A percentile compares a stretch with the other conserved stretches of the same genome.
phyloP scores from a whole-genome alignment of 2,888 invertebrate genomes.

The Lordiphosa fenestrarum region DNA sequence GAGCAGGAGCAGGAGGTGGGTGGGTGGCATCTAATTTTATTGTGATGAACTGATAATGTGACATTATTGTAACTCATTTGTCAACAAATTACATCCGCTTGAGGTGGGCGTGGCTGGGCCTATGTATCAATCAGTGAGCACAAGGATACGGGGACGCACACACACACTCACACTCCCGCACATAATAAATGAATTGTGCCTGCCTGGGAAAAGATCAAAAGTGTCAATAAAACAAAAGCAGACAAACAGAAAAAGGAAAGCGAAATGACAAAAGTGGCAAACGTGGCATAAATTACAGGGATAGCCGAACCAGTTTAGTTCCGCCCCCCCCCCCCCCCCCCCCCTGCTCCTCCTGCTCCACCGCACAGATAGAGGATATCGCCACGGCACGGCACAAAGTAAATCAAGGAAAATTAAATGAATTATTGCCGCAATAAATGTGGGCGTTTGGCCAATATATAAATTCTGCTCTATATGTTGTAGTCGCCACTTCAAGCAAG shows the following conservation, averaged over 20 bases:
- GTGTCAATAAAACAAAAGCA: constrained; percentile 73
- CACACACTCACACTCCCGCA: constrained; percentile 15
- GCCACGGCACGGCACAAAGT: constrained; percentile 18
- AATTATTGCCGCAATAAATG: constrained; percentile 75
- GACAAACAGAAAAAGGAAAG: constrained; percentile 38
- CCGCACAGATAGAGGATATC: constrained; percentile 4
- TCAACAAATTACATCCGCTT: constrained; percentile 67
- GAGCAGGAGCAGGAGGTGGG: background rate
- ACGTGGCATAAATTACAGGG: constrained; percentile 72
- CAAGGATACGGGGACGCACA: constrained; percentile 38
- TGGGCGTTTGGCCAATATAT: constrained; percentile 53
- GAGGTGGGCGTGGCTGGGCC: constrained; percentile 41
- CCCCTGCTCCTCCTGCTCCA: background rate
- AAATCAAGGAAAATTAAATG: constrained; percentile 75
- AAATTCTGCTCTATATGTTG: constrained; percentile 44
- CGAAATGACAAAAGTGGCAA: constrained; percentile 72
- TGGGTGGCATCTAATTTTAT: constrained; percentile 63
- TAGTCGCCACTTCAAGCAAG: constrained; percentile 25
- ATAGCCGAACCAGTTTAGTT: constrained; percentile 10
- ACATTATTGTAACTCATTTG: constrained; percentile 73
- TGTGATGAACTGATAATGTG: constrained; percentile 75
- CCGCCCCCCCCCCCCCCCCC: background rate
- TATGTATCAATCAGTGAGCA: constrained; percentile 69
- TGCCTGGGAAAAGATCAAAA: constrained; percentile 71
- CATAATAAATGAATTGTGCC: constrained; percentile 72